Conservation (phyloP, 2,113 vertebrate species). For the Oryzias curvinotus region DNA sequence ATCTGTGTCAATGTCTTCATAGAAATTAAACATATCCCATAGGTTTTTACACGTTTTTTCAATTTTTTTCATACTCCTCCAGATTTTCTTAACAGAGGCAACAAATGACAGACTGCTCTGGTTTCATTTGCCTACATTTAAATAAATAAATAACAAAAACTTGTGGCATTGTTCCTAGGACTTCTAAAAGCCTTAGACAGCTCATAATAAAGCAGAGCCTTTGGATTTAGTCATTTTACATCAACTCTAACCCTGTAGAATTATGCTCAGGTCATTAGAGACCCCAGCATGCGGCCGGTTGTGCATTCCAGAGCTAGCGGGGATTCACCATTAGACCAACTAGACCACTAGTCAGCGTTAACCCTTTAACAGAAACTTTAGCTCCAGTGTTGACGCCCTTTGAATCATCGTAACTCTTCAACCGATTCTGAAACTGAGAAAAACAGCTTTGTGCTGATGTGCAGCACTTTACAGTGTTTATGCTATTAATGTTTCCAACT, state of each 20-base stretch:
- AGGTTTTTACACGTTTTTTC: slow-evolving; percentile 51
- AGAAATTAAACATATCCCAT: slow-evolving; percentile 67
- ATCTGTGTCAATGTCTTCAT: slow-evolving; percentile 58
- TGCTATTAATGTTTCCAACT: too few relatives aligned
- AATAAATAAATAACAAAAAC: slow-evolving; percentile 58
- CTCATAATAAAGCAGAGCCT: slow-evolving; percentile 49
- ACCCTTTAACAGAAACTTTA: slow-evolving; percentile 14
- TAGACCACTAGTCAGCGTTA: slow-evolving; percentile 72
- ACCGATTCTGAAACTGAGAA: too few relatives aligned
- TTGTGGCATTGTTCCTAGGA: slow-evolving; percentile 61
- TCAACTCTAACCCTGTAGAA: slow-evolving; percentile 44
- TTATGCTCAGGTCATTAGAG: slow-evolving; percentile 69
- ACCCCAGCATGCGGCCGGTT: slow-evolving; percentile 54
- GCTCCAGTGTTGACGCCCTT: too few relatives aligned
- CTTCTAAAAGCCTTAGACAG: slow-evolving; percentile 57
- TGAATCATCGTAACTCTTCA: too few relatives aligned
- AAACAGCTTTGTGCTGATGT: too few relatives aligned
- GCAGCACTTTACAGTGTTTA: too few relatives aligned
- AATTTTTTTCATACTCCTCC: slow-evolving; percentile 29
- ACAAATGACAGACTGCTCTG: slow-evolving; percentile 40
- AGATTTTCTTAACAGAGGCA: slow-evolving; percentile 46
- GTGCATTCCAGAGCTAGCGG: slow-evolving; percentile 59
- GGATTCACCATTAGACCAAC: slow-evolving; percentile 68
- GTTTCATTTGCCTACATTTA: slow-evolving; percentile 63
- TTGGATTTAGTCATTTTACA: slow-evolving; percentile 63